Conservation (phyloP, 1,140 invertebrate species). For the Medauroidea extradentata region DNA sequence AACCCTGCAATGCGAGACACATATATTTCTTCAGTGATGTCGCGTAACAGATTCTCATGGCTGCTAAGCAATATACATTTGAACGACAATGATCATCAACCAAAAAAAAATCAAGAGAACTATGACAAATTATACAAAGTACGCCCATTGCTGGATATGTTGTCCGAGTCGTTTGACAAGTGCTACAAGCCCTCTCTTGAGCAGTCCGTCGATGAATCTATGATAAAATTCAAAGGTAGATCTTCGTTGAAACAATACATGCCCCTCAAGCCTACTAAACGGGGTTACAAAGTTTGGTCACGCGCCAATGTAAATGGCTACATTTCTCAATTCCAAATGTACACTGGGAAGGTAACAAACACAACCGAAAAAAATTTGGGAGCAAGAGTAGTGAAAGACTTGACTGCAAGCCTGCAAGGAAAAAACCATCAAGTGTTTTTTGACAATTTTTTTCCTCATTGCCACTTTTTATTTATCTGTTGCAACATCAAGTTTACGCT, state of each 20-base stretch:
- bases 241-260: conserved; percentile 28
- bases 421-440: conserved; percentile 36
- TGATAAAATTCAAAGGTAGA: conserved; percentile 33
- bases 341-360: conserved; percentile 22
- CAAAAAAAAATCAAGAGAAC: conserved; percentile 10
- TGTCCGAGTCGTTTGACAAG: conserved; percentile 9
- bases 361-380: conserved; percentile 17
- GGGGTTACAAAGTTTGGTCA: conserved; percentile 31
- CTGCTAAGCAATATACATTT: conserved; percentile 25
- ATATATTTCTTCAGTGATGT: conserved; percentile 38
- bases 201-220: conserved; percentile 29
- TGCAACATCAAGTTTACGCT: neutral
- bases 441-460: conserved; percentile 27
- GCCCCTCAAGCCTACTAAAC: conserved; percentile 32
- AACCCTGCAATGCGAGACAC: conserved; percentile 35
- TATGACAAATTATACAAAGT: conserved; percentile 25
- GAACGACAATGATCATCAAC: conserved; percentile 9
- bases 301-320: conserved; percentile 23
- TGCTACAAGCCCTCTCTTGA: neutral
- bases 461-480: neutral
- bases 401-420: conserved; percentile 27
- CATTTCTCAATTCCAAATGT: conserved; percentile 28
- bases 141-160: conserved; percentile 12
- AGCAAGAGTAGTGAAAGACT: conserved; percentile 32
- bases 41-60: conserved; percentile 40